Conservation (phyloP, 2,888 invertebrate species). For the Napeogenes sylphis region DNA sequence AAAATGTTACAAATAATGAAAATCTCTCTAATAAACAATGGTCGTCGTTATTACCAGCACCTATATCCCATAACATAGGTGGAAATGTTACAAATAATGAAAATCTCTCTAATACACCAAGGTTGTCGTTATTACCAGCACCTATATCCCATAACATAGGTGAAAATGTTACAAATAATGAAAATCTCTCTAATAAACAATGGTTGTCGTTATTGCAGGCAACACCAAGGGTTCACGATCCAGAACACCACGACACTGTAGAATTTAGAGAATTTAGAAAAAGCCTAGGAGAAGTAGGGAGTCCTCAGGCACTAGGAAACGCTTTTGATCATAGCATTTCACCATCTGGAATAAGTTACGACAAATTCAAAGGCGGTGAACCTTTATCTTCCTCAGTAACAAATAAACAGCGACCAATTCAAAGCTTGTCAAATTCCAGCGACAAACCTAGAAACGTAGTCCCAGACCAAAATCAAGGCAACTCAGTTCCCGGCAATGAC, state of each 20-base stretch:
- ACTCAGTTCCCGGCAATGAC: not conserved
- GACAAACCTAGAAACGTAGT: not conserved
- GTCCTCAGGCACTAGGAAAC: not conserved
- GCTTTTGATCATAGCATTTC: not conserved
- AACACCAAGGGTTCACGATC: slow-evolving; percentile 3
- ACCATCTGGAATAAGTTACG: slow-evolving; percentile 11
- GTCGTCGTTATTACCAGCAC: slow-evolving; percentile 18
- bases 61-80: not conserved
- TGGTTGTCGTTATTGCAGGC: slow-evolving; percentile 20
- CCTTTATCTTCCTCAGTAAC: slow-evolving; percentile 10
- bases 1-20: not conserved
- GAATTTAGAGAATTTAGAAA: not conserved
- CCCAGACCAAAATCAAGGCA: not conserved
- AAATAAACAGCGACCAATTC: not conserved
- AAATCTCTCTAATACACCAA: slow-evolving; percentile 10
- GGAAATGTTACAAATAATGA: slow-evolving; percentile 1
- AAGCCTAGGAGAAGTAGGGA: not conserved
- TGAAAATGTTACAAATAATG: not conserved
- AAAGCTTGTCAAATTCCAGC: not conserved
- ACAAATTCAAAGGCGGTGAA: slow-evolving; percentile 9
- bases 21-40: slow-evolving; percentile 13
- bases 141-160: not conserved
- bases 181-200: slow-evolving; percentile 9
- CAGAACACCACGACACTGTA: not conserved
- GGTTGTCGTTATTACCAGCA: slow-evolving; percentile 19